Conservation (phyloP, 2,113 vertebrate genomes). For the Prionailurus bengalensis region DNA sequence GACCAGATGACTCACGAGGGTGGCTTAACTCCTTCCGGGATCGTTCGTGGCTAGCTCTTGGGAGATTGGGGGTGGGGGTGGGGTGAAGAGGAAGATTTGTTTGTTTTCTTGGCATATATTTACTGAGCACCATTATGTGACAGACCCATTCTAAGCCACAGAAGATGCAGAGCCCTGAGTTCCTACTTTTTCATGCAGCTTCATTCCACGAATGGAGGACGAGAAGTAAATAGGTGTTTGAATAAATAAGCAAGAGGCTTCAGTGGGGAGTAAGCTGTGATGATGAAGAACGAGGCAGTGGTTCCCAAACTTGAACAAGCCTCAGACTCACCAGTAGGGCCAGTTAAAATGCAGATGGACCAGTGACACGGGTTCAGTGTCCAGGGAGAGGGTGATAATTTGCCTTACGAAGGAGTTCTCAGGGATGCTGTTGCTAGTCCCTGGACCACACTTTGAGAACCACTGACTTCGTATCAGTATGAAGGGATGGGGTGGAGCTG, state of each 20-base stretch:
- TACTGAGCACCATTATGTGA: neutral
- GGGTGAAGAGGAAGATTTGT: neutral
- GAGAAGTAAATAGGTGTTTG: neutral
- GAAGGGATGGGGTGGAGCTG: neutral
- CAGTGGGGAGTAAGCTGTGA: neutral
- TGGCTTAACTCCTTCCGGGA: constrained; percentile 55
- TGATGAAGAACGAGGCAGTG: neutral
- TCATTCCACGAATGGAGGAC: neutral
- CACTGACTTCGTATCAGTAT: accelerated
- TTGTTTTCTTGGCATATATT: neutral
- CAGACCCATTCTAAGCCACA: neutral
- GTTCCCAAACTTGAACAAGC: neutral
- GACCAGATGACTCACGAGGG: constrained; percentile 34
- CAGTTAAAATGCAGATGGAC: neutral
- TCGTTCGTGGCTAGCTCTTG: neutral
- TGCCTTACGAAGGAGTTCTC: neutral
- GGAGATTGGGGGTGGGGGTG: neutral
- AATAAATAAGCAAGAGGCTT: neutral
- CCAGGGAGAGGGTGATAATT: neutral
- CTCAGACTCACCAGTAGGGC: neutral
- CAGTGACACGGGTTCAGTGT: neutral
- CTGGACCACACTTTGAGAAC: neutral
- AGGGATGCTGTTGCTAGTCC: neutral
- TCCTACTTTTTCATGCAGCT: neutral
- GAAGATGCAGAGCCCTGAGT: neutral